phyloP scores from a whole-genome alignment of 2,888 invertebrate genomes.

The Drosophila kuntzei region DNA sequence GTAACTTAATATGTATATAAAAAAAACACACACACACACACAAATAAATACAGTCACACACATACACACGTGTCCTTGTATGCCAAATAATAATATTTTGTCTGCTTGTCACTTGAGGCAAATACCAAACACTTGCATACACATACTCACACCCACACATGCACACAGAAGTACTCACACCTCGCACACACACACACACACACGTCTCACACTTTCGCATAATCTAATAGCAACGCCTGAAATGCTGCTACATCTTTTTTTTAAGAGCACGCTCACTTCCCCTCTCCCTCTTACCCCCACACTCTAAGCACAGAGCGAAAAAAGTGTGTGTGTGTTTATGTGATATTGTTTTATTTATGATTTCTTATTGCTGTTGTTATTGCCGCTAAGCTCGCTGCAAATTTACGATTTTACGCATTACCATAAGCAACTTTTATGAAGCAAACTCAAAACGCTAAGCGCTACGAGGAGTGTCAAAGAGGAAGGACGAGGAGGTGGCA shows the following conservation, averaged over 20 bases:
- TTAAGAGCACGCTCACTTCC: background rate
- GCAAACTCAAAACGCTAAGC: slow-evolving; percentile 26
- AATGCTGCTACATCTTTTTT: slow-evolving; percentile 44
- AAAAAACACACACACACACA: slow-evolving; percentile 21
- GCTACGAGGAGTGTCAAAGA: background rate
- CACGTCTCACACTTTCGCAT: slow-evolving; percentile 23
- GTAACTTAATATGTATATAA: slow-evolving; percentile 51
- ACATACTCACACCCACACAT: background rate
- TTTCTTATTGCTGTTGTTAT: slow-evolving; percentile 66
- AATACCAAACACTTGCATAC: slow-evolving; percentile 21
- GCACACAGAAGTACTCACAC: slow-evolving; percentile 3
- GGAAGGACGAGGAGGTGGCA: background rate
- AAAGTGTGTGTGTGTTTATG: slow-evolving; percentile 57
- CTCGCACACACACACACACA: background rate
- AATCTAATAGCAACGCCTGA: slow-evolving; percentile 40
- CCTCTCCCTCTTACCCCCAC: background rate
- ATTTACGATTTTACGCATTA: slow-evolving; percentile 72
- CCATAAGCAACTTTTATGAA: slow-evolving; percentile 66
- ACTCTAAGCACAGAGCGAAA: background rate
- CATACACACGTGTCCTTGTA: slow-evolving; percentile 29
- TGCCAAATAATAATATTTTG: slow-evolving; percentile 61
- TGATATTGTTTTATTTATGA: slow-evolving; percentile 78
- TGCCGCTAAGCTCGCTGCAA: slow-evolving; percentile 61
- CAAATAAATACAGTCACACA: slow-evolving; percentile 2
- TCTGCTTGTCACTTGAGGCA: slow-evolving; percentile 43